A percentile compares a stretch with the other conserved stretches of the same genome.
These are phyloP conservation scores for Calameuta pallipes DNA, from an alignment of 2,888 invertebrate species.

Conservation along the genomic window DNA sequence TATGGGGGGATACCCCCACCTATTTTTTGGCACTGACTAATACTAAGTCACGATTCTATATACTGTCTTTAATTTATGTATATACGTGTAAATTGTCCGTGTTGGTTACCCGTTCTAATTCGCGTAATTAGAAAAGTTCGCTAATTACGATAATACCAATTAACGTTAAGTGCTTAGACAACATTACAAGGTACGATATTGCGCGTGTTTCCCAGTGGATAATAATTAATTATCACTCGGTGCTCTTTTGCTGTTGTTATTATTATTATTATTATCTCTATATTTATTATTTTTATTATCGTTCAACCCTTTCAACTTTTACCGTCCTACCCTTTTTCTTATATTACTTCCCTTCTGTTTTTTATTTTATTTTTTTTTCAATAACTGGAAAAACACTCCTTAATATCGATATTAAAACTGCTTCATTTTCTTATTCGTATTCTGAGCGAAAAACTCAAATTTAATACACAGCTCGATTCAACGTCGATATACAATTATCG, in stretches of 20 bases:
- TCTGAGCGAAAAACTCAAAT: not conserved
- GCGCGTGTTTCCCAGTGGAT: not conserved
- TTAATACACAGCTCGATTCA: not conserved
- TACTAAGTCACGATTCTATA: slow-evolving; percentile 23
- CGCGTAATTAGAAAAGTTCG: not conserved
- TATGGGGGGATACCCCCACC: not conserved
- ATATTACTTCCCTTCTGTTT: no score
- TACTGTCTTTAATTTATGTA: not conserved
- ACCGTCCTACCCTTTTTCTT: not conserved
- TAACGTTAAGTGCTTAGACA: not conserved
- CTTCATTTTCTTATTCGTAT: no score
- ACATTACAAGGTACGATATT: not conserved
- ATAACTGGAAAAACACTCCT: not conserved
- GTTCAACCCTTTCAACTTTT: not conserved
- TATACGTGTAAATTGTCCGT: not conserved
- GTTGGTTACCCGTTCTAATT: not conserved
- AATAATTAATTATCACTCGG: not conserved
- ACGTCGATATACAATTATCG: not conserved
- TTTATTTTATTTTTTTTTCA: not conserved
- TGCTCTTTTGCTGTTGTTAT: not conserved
- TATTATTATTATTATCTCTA: not conserved
- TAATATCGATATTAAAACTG: not conserved
- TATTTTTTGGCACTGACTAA: slow-evolving; percentile 37
- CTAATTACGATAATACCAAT: not conserved
- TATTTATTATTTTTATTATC: not conserved